A percentile compares a stretch with the other conserved stretches of the same genome.
phyloP scores from a whole-genome alignment of 2,797 vertebrate species.

The Aulostomus chinensis region DNA sequence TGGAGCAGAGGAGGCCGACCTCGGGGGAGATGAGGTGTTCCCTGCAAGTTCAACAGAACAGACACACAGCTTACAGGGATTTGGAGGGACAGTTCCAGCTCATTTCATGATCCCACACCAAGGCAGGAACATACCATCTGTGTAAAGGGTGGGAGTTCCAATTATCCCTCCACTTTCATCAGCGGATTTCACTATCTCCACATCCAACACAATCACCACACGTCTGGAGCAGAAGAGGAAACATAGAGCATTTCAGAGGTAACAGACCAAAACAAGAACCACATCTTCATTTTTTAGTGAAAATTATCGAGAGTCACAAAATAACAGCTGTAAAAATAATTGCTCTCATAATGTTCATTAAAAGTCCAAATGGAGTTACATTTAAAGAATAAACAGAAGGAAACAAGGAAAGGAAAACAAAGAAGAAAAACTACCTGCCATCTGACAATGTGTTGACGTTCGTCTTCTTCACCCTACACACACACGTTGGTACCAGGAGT shows the following conservation, averaged over 20 bases:
- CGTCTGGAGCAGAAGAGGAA: slow-evolving; percentile 17
- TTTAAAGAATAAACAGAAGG: background rate
- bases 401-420: background rate
- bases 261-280: no score
- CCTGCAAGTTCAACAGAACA: slow-evolving; percentile 36
- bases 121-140: slow-evolving; percentile 31
- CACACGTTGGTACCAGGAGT: slow-evolving; percentile 52
- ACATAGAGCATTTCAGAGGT: background rate
- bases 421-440: slow-evolving; percentile 52
- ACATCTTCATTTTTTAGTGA: no score
- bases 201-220: slow-evolving; percentile 54
- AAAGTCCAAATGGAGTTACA: no score
- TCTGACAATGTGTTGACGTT: slow-evolving; percentile 37
- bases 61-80: background rate
- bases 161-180: slow-evolving; percentile 61
- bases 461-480: slow-evolving; percentile 60
- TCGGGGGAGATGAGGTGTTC: slow-evolving; percentile 22
- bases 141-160: slow-evolving; percentile 53
- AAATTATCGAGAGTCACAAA: no score
- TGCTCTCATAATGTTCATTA: no score
- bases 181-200: slow-evolving; percentile 62
- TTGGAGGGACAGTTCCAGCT: no score
- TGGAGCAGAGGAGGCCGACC: background rate
- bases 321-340: background rate
- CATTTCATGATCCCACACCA: no score